phyloP scores from a whole-genome alignment of 2,888 invertebrate genomes.

The Piscicola geometra region DNA sequence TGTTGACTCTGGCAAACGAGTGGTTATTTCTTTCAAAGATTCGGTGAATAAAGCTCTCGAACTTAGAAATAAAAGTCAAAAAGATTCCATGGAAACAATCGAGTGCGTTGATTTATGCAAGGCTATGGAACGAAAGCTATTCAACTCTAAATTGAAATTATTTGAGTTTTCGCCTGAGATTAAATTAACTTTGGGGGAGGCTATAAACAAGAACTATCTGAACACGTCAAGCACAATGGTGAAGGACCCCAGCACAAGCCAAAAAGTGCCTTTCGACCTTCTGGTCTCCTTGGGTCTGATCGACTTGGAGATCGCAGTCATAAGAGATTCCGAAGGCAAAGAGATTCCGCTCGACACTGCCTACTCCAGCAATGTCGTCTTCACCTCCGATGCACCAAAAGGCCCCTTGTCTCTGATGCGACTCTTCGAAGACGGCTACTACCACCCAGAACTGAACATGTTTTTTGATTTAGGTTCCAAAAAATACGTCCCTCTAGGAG shows the following conservation, averaged over 20 bases:
- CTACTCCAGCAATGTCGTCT: slow-evolving; percentile 34
- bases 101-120: neutral
- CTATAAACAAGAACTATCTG: slow-evolving; percentile 58
- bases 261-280: slow-evolving; percentile 68
- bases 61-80: neutral
- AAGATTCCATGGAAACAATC: neutral
- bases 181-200: slow-evolving; percentile 58
- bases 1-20: slow-evolving; percentile 40
- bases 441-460: slow-evolving; percentile 65
- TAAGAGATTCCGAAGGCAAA: slow-evolving; percentile 64
- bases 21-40: slow-evolving; percentile 41
- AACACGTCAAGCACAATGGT: slow-evolving; percentile 36
- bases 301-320: slow-evolving; percentile 63
- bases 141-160: slow-evolving; percentile 2
- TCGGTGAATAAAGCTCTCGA: slow-evolving; percentile 41
- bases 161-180: slow-evolving; percentile 11
- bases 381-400: slow-evolving; percentile 24
- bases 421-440: slow-evolving; percentile 72
- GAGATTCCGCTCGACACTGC: slow-evolving; percentile 40
- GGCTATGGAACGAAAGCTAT: slow-evolving; percentile 17
- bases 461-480: slow-evolving; percentile 78
- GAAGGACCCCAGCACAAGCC: slow-evolving; percentile 39
- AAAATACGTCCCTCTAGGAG: slow-evolving; percentile 66
- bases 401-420: slow-evolving; percentile 38
- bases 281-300: slow-evolving; percentile 75